phyloP scores from a whole-genome alignment of 2,113 vertebrate species.

The Hippocampus abdominalis region DNA sequence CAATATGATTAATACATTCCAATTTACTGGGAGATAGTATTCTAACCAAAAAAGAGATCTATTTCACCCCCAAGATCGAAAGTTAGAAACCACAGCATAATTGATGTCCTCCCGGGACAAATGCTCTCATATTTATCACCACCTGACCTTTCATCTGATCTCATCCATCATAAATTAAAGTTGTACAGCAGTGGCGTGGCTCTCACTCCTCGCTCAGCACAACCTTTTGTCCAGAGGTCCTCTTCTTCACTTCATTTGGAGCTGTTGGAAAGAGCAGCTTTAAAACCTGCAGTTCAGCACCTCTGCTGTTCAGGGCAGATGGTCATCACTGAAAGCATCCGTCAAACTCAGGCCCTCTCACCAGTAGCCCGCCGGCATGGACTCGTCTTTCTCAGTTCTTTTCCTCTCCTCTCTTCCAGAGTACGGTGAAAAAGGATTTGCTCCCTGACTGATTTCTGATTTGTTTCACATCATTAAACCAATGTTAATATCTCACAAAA shows the following conservation, averaged over 20 bases:
- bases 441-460: background rate
- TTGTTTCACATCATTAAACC: background rate
- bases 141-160: slow-evolving; percentile 85
- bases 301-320: slow-evolving; percentile 77
- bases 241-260: slow-evolving; percentile 75
- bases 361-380: slow-evolving; percentile 46
- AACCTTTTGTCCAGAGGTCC: slow-evolving; percentile 84
- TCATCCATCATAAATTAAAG: slow-evolving; percentile 97
- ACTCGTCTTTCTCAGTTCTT: slow-evolving; percentile 39
- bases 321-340: slow-evolving; percentile 75
- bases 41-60: slow-evolving; percentile 73
- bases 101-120: slow-evolving; percentile 81
- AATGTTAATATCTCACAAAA: background rate
- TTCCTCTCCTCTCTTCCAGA: slow-evolving; percentile 3
- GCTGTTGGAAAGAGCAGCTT: slow-evolving; percentile 64
- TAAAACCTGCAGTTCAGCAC: slow-evolving; percentile 75
- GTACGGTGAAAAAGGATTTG: background rate
- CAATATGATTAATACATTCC: slow-evolving; percentile 73
- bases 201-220: slow-evolving; percentile 75
- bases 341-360: slow-evolving; percentile 70
- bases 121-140: slow-evolving; percentile 81
- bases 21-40: slow-evolving; percentile 77
- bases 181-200: slow-evolving; percentile 78
- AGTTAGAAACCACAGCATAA: slow-evolving; percentile 75
- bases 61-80: slow-evolving; percentile 77